Evolutionary conservation across 2,888 invertebrate genomes (phyloP).

Genomic region (Aquatica leii): DNA sequence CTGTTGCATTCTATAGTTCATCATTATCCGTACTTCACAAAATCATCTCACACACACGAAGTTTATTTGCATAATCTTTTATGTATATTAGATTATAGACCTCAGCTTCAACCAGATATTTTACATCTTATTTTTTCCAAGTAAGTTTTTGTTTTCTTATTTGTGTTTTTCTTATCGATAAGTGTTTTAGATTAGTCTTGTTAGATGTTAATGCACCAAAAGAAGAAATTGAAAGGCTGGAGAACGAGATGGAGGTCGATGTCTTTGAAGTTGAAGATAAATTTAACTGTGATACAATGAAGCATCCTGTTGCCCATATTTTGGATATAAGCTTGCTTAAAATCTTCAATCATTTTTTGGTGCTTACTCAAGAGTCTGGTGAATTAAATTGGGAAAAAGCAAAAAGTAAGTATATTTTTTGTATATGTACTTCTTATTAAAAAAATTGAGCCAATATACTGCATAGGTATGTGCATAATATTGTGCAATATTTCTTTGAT

Average conservation of each 20-base stretch:
- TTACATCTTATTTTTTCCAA: slow-evolving; percentile 79
- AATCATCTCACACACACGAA: slow-evolving; percentile 72
- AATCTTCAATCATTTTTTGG: slow-evolving; percentile 73
- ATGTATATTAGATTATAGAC: slow-evolving; percentile 78
- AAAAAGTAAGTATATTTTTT: slow-evolving; percentile 61
- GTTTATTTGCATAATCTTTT: slow-evolving; percentile 82
- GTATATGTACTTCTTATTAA: no score
- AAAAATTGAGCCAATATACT: no score
- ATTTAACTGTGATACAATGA: slow-evolving; percentile 53
- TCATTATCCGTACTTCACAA: slow-evolving; percentile 81
- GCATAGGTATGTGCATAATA: no score
- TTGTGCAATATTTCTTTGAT: no score
- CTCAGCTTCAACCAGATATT: slow-evolving; percentile 73
- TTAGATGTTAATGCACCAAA: slow-evolving; percentile 78
- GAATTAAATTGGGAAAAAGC: slow-evolving; percentile 66
- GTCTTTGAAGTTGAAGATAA: slow-evolving; percentile 46
- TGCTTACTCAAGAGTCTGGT: slow-evolving; percentile 64
- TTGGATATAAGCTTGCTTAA: slow-evolving; percentile 82
- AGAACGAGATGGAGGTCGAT: slow-evolving; percentile 59
- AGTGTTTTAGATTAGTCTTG: slow-evolving; percentile 70
- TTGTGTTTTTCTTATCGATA: neutral
- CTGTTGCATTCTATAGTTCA: slow-evolving; percentile 70
- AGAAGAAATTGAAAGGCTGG: slow-evolving; percentile 63
- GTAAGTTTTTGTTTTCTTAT: slow-evolving; percentile 64
- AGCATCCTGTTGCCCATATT: slow-evolving; percentile 68